A percentile compares a stretch with the other conserved stretches of the same genome.
Evolutionary conservation across 2,113 vertebrate species (phyloP).

Genomic region (Hydrochoerus hydrochaeris): DNA sequence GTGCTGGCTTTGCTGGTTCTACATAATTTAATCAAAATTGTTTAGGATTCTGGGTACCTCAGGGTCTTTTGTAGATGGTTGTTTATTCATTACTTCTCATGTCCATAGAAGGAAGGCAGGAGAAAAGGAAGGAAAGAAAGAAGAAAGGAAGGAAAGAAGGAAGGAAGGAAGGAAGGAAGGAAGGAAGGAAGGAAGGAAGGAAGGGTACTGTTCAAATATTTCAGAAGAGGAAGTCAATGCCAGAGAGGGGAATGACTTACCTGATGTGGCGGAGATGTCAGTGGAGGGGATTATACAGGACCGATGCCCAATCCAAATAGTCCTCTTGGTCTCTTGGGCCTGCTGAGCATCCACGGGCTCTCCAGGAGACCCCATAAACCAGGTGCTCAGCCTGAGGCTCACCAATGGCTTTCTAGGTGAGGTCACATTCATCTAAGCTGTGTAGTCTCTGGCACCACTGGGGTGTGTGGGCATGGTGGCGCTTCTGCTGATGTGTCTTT

Average conservation of each 20-base stretch:
- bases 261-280: background rate
- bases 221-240: background rate
- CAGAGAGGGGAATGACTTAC: background rate
- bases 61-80: background rate
- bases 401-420: background rate
- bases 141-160: background rate
- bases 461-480: background rate
- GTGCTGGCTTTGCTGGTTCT: background rate
- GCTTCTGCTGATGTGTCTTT: background rate
- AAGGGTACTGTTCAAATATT: background rate
- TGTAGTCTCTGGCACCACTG: constrained; percentile 17
- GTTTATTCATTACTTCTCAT: background rate
- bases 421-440: background rate
- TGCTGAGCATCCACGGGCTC: background rate
- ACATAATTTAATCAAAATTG: background rate
- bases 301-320: too few relatives aligned
- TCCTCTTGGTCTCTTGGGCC: background rate
- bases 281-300: background rate
- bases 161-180: background rate
- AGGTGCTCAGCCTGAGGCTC: background rate
- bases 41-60: background rate
- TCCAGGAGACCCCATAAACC: background rate
- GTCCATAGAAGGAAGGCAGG: background rate
- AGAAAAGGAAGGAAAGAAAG: background rate
- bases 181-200: background rate